These are phyloP conservation scores for Polydrusus cervinus DNA, from an alignment of 2,888 invertebrate genomes.

Conservation along the genomic window DNA sequence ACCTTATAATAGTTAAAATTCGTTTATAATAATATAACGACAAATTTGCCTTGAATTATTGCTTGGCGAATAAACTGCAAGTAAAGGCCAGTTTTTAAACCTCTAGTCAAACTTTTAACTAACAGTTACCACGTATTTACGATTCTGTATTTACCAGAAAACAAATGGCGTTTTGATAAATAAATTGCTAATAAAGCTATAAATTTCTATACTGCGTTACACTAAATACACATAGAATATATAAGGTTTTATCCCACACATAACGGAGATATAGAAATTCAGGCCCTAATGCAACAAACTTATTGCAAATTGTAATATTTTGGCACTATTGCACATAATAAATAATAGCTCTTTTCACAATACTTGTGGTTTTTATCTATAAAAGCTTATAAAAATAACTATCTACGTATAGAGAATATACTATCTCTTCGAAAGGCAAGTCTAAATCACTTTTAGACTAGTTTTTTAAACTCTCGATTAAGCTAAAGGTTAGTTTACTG, in stretches of 20 bases:
- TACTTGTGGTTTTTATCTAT: conserved; percentile 36
- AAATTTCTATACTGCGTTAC: neutral
- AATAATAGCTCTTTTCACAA: conserved; percentile 33
- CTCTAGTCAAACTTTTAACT: neutral
- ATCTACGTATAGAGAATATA: conserved; percentile 47
- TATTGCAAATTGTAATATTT: conserved; percentile 10
- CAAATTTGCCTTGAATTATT: conserved; percentile 22
- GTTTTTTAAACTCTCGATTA: conserved; percentile 47
- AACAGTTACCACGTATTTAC: no score
- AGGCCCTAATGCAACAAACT: conserved; percentile 5
- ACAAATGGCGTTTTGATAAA: neutral
- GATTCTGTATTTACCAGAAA: neutral
- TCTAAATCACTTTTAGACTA: conserved; percentile 59
- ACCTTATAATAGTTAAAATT: conserved; percentile 55
- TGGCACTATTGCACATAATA: conserved; percentile 64
- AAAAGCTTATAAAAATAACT: conserved; percentile 64
- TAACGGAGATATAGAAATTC: conserved; percentile 1
- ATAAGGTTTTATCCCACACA: neutral
- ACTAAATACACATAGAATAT: no score
- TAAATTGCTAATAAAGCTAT: neutral
- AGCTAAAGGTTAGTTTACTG: conserved; percentile 23
- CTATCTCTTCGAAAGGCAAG: conserved; percentile 62
- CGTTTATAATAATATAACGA: conserved; percentile 37
- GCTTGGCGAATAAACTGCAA: conserved; percentile 16
- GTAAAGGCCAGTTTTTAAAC: conserved; percentile 1